phyloP scores from a whole-genome alignment of 2,888 invertebrate species.

The Parasteatoda lunata region DNA sequence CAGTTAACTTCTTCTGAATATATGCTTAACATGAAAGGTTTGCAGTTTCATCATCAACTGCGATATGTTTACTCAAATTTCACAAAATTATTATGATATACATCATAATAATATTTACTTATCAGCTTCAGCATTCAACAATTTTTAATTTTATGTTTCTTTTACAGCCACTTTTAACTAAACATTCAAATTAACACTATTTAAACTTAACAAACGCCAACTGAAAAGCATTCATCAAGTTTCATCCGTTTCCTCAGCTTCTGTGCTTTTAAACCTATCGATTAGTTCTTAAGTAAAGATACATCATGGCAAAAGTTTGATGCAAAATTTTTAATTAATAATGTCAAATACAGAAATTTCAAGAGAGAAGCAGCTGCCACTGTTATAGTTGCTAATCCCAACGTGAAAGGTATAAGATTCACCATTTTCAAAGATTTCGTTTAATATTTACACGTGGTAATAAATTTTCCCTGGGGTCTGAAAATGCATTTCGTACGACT shows the following conservation, averaged over 20 bases:
- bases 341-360: constrained; percentile 46
- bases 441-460: not conserved
- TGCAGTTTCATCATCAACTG: too few relatives aligned
- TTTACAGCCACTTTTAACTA: too few relatives aligned
- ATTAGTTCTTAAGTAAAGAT: not conserved
- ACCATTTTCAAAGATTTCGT: constrained; percentile 26
- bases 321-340: constrained; percentile 57
- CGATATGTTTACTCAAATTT: too few relatives aligned
- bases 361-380: constrained; percentile 34
- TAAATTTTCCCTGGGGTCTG: not conserved
- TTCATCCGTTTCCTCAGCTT: not conserved
- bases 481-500: not conserved
- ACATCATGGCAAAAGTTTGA: constrained; percentile 7
- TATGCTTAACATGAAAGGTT: too few relatives aligned
- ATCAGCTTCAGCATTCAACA: too few relatives aligned
- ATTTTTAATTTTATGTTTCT: too few relatives aligned
- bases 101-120: too few relatives aligned
- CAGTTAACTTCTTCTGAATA: too few relatives aligned
- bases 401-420: constrained; percentile 17
- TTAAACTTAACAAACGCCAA: too few relatives aligned
- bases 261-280: not conserved
- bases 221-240: too few relatives aligned
- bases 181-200: too few relatives aligned
- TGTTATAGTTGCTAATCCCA: not conserved
- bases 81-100: too few relatives aligned